Conservation (phyloP, 2,113 vertebrate genomes). For the Ictalurus punctatus region DNA sequence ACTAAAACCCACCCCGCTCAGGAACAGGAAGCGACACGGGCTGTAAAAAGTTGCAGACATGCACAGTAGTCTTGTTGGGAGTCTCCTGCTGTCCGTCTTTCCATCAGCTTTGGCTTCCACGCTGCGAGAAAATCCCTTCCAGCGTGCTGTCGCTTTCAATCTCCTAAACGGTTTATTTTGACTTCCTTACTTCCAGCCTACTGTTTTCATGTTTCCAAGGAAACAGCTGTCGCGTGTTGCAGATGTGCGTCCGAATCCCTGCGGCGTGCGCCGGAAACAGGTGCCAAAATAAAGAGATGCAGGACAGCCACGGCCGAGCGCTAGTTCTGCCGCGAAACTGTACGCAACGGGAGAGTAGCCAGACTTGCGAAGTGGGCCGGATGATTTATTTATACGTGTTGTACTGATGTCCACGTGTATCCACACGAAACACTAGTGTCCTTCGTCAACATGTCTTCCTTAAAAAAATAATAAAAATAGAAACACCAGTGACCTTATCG, state of each 20-base stretch:
- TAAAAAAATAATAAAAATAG: neutral
- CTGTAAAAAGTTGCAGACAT: neutral
- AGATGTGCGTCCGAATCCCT: conserved; percentile 34
- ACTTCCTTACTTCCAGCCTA: conserved; percentile 1
- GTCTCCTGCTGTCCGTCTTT: conserved; percentile 26
- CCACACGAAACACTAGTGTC: neutral
- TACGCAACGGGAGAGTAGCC: neutral
- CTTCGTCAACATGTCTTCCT: neutral
- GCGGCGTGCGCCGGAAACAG: conserved; percentile 35
- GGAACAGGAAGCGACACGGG: neutral
- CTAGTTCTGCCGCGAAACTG: neutral
- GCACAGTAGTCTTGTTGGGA: neutral
- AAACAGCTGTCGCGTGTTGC: conserved; percentile 51
- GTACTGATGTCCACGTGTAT: neutral
- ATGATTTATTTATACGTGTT: neutral
- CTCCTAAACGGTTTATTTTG: conserved; percentile 52
- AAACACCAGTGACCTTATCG: neutral
- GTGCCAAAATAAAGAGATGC: conserved; percentile 44
- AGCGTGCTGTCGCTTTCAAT: conserved; percentile 49
- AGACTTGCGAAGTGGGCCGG: neutral
- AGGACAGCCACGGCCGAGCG: neutral
- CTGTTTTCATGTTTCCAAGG: conserved; percentile 53
- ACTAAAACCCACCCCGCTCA: neutral
- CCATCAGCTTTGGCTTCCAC: conserved; percentile 36
- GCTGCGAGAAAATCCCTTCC: conserved; percentile 21